A percentile compares a stretch with the other conserved stretches of the same genome.
Conservation (phyloP, 2,113 vertebrate genomes). For the Cynoglossus semilaevis region DNA sequence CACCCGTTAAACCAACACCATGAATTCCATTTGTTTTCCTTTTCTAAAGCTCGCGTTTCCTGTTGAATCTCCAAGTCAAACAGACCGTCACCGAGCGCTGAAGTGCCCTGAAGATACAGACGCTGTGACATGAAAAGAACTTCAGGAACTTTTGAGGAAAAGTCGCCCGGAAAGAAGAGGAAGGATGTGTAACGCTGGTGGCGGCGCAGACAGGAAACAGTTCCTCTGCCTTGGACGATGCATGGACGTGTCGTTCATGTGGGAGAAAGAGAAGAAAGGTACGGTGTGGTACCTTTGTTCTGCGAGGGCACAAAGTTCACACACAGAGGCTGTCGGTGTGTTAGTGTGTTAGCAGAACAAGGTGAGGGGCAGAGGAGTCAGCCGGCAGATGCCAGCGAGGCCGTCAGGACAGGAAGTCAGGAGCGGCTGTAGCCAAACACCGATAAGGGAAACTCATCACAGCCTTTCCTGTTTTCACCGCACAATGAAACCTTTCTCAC, state of each 20-base stretch:
- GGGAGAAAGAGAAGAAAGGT: slow-evolving; percentile 10
- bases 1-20: neutral
- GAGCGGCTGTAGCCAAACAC: slow-evolving; percentile 69
- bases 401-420: slow-evolving; percentile 70
- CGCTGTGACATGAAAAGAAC: slow-evolving; percentile 15
- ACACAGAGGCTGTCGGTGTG: slow-evolving; percentile 11
- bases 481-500: slow-evolving; percentile 34
- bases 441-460: slow-evolving; percentile 72
- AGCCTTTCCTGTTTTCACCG: slow-evolving; percentile 77
- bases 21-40: slow-evolving; percentile 16
- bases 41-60: slow-evolving; percentile 16
- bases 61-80: slow-evolving; percentile 40
- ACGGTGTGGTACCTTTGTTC: slow-evolving; percentile 2
- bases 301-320: slow-evolving; percentile 18
- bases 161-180: slow-evolving; percentile 35
- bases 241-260: neutral
- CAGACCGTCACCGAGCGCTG: slow-evolving; percentile 1
- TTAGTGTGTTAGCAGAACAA: slow-evolving; percentile 26
- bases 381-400: slow-evolving; percentile 66
- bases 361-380: slow-evolving; percentile 75
- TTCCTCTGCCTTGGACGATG: slow-evolving; percentile 20
- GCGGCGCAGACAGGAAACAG: slow-evolving; percentile 49
- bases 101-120: slow-evolving; percentile 20
- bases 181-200: slow-evolving; percentile 39
- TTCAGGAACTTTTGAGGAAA: slow-evolving; percentile 39